Evolutionary conservation across 2,888 invertebrate species (phyloP), one percentile per base, ranked within the genome.

Genomic region (Dryococelus australis): DNA sequence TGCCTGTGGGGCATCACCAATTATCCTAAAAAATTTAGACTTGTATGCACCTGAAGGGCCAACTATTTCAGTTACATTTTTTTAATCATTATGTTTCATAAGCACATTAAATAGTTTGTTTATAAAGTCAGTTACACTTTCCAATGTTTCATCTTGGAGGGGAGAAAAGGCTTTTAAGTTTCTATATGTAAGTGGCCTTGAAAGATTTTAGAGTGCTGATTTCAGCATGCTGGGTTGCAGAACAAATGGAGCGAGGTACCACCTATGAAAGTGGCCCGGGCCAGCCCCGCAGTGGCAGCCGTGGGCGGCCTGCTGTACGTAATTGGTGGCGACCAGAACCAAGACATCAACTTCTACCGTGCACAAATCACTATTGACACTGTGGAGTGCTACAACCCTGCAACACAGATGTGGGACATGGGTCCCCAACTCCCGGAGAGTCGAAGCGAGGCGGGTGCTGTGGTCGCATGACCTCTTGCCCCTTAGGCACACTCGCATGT

Each of bases 401-500:
- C 95, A 87, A 94, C 94, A 24, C 95, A 96, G 92, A 93, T 93
- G 86, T 98, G 98, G 98, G 94, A 95, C 89, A 94, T 96, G 90
- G 96, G 96, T 90, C 96, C 96, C 84, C 94, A 96, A 89, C 94
- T 98, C 91, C 97, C 97, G 43, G 96, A 96, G 91, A 96, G 97
- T 90, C 95, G 98, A 89, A 97, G 97, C 87, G 98, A 98, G 93
- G 97, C 97, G 84, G 97, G 97, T 88, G 97, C 97, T 89, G 96
- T 97, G 87, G 96, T 97, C 91, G 95, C 94, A 89, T 94, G 93
- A 94, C 91, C 90, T n/a, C 65, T 65, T n/a, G 65, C 65, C 24
- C 16, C 65, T 65, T 16, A 86, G 8, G 65, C 28, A 35, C 65
- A 10, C 47, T 51, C 26, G 13, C 26, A 13, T 1, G n/a, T 26